Conservation (phyloP, 2,888 invertebrate species). For the Nysson spinosus region DNA sequence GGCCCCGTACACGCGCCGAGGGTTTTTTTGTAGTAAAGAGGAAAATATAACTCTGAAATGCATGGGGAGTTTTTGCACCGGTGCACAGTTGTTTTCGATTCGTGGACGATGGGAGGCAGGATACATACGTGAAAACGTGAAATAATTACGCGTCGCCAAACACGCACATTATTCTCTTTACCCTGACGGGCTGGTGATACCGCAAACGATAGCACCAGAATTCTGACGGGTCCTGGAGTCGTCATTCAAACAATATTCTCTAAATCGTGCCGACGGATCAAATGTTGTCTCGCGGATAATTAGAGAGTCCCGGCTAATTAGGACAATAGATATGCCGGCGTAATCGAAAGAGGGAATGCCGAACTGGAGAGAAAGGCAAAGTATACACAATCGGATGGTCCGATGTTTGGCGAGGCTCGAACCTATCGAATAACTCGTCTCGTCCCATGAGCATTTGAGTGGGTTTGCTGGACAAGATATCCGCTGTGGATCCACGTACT, state of each 20-base stretch:
- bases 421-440: slow-evolving; percentile 46
- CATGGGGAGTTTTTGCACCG: not conserved
- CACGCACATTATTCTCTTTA: slow-evolving; percentile 55
- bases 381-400: slow-evolving; percentile 34
- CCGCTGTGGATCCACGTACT: slow-evolving; percentile 39
- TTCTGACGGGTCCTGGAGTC: not conserved
- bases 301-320: slow-evolving; percentile 35
- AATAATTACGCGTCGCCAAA: slow-evolving; percentile 65
- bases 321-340: slow-evolving; percentile 19
- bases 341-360: not conserved
- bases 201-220: slow-evolving; percentile 9
- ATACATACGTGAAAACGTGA: slow-evolving; percentile 36
- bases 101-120: not conserved
- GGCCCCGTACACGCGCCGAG: too few relatives aligned
- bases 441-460: slow-evolving; percentile 44
- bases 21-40: too few relatives aligned
- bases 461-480: slow-evolving; percentile 32
- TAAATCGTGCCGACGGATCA: not conserved
- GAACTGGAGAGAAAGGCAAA: slow-evolving; percentile 24
- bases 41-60: too few relatives aligned
- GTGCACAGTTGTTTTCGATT: not conserved
- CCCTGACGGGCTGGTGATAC: slow-evolving; percentile 24
- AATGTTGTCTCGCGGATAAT: slow-evolving; percentile 31
- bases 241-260: slow-evolving; percentile 14
- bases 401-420: slow-evolving; percentile 44